Evolutionary conservation across 2,113 vertebrate species (phyloP).

Genomic region (Nyctereutes procyonoides): DNA sequence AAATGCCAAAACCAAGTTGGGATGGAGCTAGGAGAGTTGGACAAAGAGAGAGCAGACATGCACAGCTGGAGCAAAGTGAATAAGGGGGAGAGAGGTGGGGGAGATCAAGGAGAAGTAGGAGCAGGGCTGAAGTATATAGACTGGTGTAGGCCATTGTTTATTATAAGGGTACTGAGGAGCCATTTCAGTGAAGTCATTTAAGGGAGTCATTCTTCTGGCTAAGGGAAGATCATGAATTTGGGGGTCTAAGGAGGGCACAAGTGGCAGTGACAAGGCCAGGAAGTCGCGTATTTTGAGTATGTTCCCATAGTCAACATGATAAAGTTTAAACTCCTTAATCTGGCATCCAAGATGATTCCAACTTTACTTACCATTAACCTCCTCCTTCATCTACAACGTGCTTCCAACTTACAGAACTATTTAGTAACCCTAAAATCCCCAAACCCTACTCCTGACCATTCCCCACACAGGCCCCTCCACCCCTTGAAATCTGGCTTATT

Average conservation of each 20-base stretch:
- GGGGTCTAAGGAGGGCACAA: not conserved
- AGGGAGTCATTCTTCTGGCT: not conserved
- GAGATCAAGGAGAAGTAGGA: not conserved
- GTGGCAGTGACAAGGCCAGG: not conserved
- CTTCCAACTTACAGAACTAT: not conserved
- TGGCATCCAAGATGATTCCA: not conserved
- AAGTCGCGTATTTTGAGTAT: not conserved
- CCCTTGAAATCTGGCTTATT: not conserved
- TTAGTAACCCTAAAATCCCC: not conserved
- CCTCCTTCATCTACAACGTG: not conserved
- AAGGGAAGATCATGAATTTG: not conserved
- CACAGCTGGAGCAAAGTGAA: not conserved
- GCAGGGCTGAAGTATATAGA: not conserved
- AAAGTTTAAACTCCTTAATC: not conserved
- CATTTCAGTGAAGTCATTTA: not conserved
- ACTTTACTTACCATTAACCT: not conserved
- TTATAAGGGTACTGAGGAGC: not conserved
- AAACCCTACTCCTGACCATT: not conserved
- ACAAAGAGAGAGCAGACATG: not conserved
- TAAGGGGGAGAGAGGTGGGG: too few relatives aligned
- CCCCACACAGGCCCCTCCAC: not conserved
- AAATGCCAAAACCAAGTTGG: not conserved
- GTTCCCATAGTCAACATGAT: not conserved
- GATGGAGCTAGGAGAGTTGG: not conserved
- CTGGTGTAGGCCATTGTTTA: not conserved